These are phyloP conservation scores for Sarcophaga bullata DNA, from an alignment of 1,140 invertebrate genomes.

Conservation along the genomic window DNA sequence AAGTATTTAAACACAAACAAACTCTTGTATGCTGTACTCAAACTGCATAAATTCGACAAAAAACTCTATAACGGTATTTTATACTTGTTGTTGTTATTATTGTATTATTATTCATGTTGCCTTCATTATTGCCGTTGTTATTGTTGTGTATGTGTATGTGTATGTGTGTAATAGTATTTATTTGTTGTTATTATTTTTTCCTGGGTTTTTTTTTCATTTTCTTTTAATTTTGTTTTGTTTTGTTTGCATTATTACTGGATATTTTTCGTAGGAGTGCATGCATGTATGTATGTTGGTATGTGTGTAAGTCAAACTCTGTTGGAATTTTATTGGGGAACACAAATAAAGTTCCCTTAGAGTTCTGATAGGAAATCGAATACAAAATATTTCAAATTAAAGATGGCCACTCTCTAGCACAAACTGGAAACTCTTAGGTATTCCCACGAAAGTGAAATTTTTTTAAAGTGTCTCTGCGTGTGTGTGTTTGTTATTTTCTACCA, in stretches of 20 bases:
- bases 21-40: not conserved
- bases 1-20: slow-evolving; percentile 28
- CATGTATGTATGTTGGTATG: not conserved
- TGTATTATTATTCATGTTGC: not conserved
- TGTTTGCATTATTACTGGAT: slow-evolving; percentile 37
- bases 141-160: not conserved
- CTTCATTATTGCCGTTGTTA: not conserved
- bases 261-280: slow-evolving; percentile 19
- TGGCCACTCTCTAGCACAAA: no score
- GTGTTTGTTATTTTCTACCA: no score
- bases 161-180: slow-evolving; percentile 20
- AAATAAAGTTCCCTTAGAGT: no score
- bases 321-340: no score
- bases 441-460: no score
- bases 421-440: no score
- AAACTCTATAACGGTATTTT: not conserved
- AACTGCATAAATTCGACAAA: slow-evolving; percentile 31
- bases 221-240: not conserved
- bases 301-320: not conserved
- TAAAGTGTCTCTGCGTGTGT: no score
- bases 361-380: no score
- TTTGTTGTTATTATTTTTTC: slow-evolving; percentile 37
- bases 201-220: no score
- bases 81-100: not conserved
- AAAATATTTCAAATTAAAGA: no score